Evolutionary conservation across 35 echinoderm and acorn worm genomes (phyloP).

Genomic region (Amphiura filiformis): DNA sequence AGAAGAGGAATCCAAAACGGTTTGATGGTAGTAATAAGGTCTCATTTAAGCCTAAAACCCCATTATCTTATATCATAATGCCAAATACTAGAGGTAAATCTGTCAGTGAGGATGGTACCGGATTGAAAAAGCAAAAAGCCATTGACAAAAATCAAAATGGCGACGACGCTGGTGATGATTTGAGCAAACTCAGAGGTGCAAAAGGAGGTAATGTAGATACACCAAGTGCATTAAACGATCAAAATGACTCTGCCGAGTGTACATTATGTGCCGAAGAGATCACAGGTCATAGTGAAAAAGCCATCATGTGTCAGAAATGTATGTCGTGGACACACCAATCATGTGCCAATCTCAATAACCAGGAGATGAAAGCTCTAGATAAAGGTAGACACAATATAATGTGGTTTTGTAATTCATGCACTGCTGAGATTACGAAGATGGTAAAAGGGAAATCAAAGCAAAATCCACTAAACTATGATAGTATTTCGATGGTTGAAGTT

Average conservation of each 20-base stretch:
- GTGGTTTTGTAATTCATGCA: not conserved
- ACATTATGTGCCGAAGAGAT: not conserved
- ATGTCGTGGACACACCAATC: not conserved
- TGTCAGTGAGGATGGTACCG: not conserved
- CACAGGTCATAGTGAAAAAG: not conserved
- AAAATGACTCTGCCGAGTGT: not conserved
- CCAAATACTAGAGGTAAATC: not conserved
- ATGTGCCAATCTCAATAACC: conserved; percentile 2
- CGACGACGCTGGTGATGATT: not conserved
- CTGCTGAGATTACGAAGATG: not conserved
- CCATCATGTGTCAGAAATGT: conserved; percentile 3
- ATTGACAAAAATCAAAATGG: not conserved
- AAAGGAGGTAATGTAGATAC: not conserved
- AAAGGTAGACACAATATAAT: not conserved
- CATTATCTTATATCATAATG: not conserved
- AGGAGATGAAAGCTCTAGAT: not conserved
- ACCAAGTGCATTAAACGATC: not conserved
- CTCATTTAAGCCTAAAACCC: not conserved
- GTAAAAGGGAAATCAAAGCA: not conserved
- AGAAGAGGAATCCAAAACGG: not conserved
- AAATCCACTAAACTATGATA: not conserved
- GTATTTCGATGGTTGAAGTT: not conserved
- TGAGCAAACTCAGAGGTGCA: not conserved
- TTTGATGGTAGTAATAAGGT: conserved; percentile 8
- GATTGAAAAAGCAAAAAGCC: not conserved